Evolutionary conservation across 2,888 invertebrate genomes (phyloP).

Genomic region (Halictus quadricinctus): DNA sequence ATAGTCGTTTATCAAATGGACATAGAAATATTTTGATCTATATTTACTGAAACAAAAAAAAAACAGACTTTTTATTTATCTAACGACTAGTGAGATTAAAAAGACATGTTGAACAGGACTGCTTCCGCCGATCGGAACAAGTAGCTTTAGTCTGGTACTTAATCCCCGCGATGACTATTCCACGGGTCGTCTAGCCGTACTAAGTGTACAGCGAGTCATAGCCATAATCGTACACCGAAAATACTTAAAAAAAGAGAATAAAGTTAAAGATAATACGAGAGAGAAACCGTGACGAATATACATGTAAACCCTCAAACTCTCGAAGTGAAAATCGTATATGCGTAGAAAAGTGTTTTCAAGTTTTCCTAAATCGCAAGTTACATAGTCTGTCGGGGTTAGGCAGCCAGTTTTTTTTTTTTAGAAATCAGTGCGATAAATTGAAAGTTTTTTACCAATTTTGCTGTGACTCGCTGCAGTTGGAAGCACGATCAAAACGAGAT

Average conservation of each 20-base stretch:
- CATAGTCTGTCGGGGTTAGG: not conserved
- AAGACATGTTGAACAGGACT: slow-evolving; percentile 35
- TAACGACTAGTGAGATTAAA: slow-evolving; percentile 44
- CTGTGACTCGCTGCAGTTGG: slow-evolving; percentile 13
- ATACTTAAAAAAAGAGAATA: not conserved
- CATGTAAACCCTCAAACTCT: not conserved
- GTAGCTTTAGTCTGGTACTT: slow-evolving; percentile 42
- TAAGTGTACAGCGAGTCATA: not conserved
- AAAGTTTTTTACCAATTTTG: not conserved
- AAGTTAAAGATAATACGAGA: not conserved
- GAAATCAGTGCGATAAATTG: not conserved
- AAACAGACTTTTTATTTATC: slow-evolving; percentile 56
- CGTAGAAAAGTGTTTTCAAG: not conserved
- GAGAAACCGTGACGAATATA: not conserved
- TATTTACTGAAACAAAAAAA: slow-evolving; percentile 42
- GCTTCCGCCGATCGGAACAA: slow-evolving; percentile 47
- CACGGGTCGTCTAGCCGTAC: not conserved
- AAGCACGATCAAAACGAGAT: slow-evolving; percentile 19
- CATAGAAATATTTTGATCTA: slow-evolving; percentile 58
- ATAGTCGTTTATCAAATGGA: slow-evolving; percentile 39
- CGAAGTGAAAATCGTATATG: not conserved
- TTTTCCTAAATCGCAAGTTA: not conserved
- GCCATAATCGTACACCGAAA: not conserved
- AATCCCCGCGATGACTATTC: slow-evolving; percentile 29
- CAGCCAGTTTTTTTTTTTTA: not conserved